Base-by-base conservation (phyloP, 2,113 vertebrate genomes). In the Cyprinodon variegatus region DNA sequence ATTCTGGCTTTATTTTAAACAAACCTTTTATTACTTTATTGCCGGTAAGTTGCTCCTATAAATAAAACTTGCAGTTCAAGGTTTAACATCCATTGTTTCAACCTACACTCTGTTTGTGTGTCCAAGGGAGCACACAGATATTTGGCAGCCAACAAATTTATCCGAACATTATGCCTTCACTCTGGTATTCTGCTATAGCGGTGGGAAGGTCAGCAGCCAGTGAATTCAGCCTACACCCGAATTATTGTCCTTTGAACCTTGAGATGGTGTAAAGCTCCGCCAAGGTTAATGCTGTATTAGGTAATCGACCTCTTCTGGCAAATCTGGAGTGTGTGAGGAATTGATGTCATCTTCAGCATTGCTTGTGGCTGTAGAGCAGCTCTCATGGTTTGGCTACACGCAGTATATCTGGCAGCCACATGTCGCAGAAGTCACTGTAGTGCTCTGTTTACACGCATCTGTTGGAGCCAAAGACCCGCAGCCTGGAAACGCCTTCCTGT, bases 251-350 rank as follows among this genome's bases (percentile, higher is more conserved):
- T 87, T 70, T 86, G 83, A 88, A 92, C 93, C 94, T 94, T 92
- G 89, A 89, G 76, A 84, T 82, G 80, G 80, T 84, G 88, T 74
- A 88, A 78, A 84, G 74, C 87, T 67, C 83, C 57, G 70, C 79
- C 90, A 92, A 93, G 90, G 93, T 93, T 93, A 93, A 93, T 91
- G 86, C 86, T 79, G 68, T 83, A 72, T 82, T 83, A 80, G 81
- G 66, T 90, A 90, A 93, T 93, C 89, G 88, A 86, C 81, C 87
- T 86, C 82, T 90, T 76, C 79, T 76, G 88, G 72, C 86, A 88
- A 86, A 90, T 84, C 84, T 81, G 74, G 68, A 68, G 78, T 70
- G 81, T 74, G 71, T 63, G 69, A 74, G 74, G 62, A 68, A 82
- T 76, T 85, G 70, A 82, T 73, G 65, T 79, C 81, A 86, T 88